Evolutionary conservation across 2,888 invertebrate species (phyloP), one percentile per base, ranked within the genome.

Genomic region (Acheta domesticus): DNA sequence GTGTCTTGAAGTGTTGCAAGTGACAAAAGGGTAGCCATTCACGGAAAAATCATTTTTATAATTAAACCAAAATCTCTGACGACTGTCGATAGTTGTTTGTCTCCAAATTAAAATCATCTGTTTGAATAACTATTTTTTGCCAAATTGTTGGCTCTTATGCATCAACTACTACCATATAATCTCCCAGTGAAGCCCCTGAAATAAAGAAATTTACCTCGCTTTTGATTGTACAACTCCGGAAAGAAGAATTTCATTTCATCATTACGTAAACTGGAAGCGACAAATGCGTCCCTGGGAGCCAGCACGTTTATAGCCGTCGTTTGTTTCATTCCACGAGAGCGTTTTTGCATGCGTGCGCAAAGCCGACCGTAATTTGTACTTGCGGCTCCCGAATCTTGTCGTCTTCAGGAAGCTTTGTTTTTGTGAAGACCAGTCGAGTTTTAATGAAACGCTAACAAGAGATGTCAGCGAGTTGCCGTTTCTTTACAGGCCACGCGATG

Each of bases 361-460:
- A 62, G 14, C 36, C 5, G 8, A 1, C 62, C n/a, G 14, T 62
- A 62, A 62, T 62, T 62, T 62, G 62, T 62, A 62, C 62, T 62
- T 62, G 62, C n/a, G n/a, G n/a, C 62, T 14, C 62, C n/a, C n/a
- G 62, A 62, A 62, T 62, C 62, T 62, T 62, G 62, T 62, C 14
- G 14, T 62, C 62, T 62, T 62, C 62, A 62, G 62, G 62, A 62
- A 62, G 62, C 62, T 62, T 62, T 14, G 14, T 62, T 62, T 62
- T 62, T 62, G 14, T 14, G n/a, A n/a, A 62, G 62, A 62, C 62
- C n/a, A n/a, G 62, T n/a, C 14, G n/a, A 62, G 16, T 62, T 62
- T 62, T 62, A 62, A 62, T 62, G 62, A 62, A 62, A 62, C 62
- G 62, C n/a, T 62, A 62, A 62, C 62, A 62, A 62, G 62, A 62